Evolutionary conservation across 2,797 vertebrate species (phyloP).

Genomic region (Siniperca undulata): DNA sequence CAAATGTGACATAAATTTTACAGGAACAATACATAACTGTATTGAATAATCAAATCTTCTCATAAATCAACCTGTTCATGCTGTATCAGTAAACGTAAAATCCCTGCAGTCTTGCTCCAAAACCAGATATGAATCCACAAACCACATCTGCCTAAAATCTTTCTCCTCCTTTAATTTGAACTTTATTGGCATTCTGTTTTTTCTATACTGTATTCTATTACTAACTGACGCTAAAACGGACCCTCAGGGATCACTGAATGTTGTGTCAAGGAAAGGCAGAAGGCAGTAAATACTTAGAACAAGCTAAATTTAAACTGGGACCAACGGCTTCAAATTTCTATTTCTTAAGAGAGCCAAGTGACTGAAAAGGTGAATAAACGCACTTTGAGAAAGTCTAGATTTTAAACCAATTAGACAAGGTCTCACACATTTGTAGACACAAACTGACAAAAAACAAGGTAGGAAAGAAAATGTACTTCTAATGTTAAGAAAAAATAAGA

Average conservation of each 20-base stretch:
- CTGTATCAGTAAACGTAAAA: neutral
- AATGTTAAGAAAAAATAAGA: neutral
- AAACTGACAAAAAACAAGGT: neutral
- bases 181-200: neutral
- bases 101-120: neutral
- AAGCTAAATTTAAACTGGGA: neutral
- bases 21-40: neutral
- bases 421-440: neutral
- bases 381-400: neutral
- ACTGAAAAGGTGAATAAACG: constrained; percentile 2
- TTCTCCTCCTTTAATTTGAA: neutral
- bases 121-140: constrained; percentile 7
- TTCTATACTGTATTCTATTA: neutral
- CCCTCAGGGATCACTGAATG: neutral
- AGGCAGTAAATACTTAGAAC: neutral
- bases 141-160: constrained; percentile 7
- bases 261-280: constrained; percentile 6
- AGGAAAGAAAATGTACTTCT: neutral
- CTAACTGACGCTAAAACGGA: neutral
- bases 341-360: neutral
- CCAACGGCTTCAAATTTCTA: neutral
- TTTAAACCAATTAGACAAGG: neutral
- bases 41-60: neutral
- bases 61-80: neutral
- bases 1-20: neutral